phyloP scores from a whole-genome alignment of 2,797 vertebrate genomes.

The Odontamblyopus lacepedii region DNA sequence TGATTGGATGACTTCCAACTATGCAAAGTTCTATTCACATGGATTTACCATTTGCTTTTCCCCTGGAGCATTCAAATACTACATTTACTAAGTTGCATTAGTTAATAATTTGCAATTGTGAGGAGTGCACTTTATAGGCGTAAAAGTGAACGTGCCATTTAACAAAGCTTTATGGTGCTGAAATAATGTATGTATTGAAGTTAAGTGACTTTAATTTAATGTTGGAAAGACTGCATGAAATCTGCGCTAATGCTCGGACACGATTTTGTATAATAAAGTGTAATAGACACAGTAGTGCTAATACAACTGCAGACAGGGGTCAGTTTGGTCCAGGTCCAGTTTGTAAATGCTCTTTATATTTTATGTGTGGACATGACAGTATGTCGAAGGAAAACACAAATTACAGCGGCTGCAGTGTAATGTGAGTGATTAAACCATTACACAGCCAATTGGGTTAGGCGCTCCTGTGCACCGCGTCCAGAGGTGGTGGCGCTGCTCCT shows the following conservation, averaged over 20 bases:
- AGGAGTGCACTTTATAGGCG: neutral
- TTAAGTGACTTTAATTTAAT: slow-evolving; percentile 1
- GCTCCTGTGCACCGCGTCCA: slow-evolving; percentile 57
- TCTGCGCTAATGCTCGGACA: neutral
- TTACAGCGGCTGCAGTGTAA: slow-evolving; percentile 72
- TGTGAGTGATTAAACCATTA: slow-evolving; percentile 81
- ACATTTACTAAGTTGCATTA: neutral
- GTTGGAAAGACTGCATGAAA: neutral
- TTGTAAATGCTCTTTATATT: slow-evolving; percentile 14
- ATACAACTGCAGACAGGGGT: neutral
- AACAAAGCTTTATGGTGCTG: neutral
- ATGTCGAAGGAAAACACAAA: slow-evolving; percentile 66
- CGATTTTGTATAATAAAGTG: neutral
- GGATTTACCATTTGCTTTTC: neutral
- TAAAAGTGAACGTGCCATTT: neutral
- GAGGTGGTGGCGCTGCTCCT: slow-evolving; percentile 37
- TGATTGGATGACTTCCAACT: neutral
- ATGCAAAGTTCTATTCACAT: neutral
- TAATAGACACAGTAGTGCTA: neutral
- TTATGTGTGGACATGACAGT: slow-evolving; percentile 15
- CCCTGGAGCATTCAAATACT: neutral
- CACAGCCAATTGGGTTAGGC: slow-evolving; percentile 73
- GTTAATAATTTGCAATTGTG: neutral
- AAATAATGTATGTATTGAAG: neutral
- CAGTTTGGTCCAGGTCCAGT: slow-evolving; percentile 28